A percentile compares a stretch with the other conserved stretches of the same genome.
Evolutionary conservation across 2,888 invertebrate genomes (phyloP).

Genomic region (Allygus modestus): DNA sequence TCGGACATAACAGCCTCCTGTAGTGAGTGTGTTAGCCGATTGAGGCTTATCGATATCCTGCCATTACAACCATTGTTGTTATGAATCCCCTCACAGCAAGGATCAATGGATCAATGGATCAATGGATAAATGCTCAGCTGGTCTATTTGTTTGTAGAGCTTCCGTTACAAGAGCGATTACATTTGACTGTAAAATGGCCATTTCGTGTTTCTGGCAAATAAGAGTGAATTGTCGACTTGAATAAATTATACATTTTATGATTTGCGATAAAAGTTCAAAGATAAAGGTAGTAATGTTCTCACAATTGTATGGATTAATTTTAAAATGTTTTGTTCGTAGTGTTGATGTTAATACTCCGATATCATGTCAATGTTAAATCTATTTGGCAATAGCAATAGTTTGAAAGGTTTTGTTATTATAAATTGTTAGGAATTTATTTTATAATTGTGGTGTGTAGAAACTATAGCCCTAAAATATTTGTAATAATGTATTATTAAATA

Average conservation of each 20-base stretch:
- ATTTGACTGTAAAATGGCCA: not conserved
- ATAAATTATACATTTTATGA: not conserved
- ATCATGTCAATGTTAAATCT: too few species aligned
- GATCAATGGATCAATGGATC: constrained; percentile 11
- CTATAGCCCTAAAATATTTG: too few species aligned
- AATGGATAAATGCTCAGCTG: not conserved
- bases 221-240: not conserved
- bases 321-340: too few species aligned
- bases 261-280: too few species aligned
- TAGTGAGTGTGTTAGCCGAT: not conserved
- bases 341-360: too few species aligned
- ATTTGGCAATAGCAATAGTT: too few species aligned
- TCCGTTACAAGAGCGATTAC: not conserved
- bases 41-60: constrained; percentile 2
- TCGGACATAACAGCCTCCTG: not conserved
- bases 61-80: constrained; percentile 35
- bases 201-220: not conserved
- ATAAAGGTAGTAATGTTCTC: too few species aligned
- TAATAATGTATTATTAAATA: too few species aligned
- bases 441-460: too few species aligned
- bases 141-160: not conserved
- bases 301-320: too few species aligned
- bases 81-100: not conserved
- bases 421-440: too few species aligned
- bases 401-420: too few species aligned